Evolutionary conservation across 2,113 vertebrate genomes (phyloP).

Genomic region (Oenanthe oenanthe): DNA sequence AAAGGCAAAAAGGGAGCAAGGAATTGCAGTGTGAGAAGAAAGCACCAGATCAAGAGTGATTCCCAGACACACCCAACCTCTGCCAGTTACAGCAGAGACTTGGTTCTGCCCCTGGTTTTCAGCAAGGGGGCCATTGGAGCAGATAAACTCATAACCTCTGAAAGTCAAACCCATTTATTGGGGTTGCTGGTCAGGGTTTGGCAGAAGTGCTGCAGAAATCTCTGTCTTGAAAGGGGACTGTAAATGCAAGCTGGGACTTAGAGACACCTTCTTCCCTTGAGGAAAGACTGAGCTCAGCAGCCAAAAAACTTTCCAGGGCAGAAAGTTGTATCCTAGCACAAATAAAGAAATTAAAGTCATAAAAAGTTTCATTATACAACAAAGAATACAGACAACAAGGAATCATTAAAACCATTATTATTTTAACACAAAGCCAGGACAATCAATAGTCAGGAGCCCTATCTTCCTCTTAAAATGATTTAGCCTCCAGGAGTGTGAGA

Average conservation of each 20-base stretch:
- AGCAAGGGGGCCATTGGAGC: background rate
- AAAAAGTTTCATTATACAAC: background rate
- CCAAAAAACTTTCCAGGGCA: background rate
- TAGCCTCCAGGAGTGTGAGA: background rate
- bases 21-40: background rate
- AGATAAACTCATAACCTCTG: background rate
- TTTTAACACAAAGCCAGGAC: background rate
- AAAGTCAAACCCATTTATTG: background rate
- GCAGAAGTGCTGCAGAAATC: background rate
- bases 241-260: background rate
- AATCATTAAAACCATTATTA: background rate
- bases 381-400: background rate
- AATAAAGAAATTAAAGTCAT: background rate
- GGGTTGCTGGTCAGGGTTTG: background rate
- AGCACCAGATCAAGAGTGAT: background rate
- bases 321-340: background rate
- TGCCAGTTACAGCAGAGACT: background rate
- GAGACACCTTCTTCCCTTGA: background rate
- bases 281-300: background rate
- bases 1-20: background rate
- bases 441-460: background rate
- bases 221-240: background rate
- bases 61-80: background rate
- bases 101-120: background rate
- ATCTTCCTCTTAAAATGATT: background rate